phyloP scores from a whole-genome alignment of 2,888 invertebrate genomes.

The Himalopsyche japonica region DNA sequence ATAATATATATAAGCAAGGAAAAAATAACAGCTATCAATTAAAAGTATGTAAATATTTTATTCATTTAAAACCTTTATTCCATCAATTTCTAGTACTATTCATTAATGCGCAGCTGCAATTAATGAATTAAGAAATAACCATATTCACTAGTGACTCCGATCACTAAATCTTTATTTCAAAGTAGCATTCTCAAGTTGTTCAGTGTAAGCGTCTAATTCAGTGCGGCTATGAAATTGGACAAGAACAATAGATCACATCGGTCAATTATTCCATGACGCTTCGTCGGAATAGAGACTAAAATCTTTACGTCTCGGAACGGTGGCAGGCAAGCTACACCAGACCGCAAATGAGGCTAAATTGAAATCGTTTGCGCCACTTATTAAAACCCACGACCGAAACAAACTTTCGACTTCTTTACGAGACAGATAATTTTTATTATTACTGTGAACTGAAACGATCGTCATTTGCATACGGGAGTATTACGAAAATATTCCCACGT shows the following conservation, averaged over 20 bases:
- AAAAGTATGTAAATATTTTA: no score
- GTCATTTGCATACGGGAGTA: background rate
- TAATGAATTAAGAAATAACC: no score
- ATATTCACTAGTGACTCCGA: no score
- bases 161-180: no score
- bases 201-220: background rate
- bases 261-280: background rate
- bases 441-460: background rate
- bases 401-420: background rate
- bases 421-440: background rate
- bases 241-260: background rate
- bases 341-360: background rate
- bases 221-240: background rate
- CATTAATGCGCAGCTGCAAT: no score
- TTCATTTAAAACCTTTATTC: no score
- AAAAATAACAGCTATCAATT: no score
- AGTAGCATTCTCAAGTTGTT: no score
- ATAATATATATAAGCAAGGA: no score
- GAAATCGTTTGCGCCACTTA: constrained; percentile 1
- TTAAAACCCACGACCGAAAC: background rate
- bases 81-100: no score
- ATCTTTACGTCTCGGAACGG: background rate
- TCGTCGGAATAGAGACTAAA: background rate
- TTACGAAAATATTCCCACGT: background rate
- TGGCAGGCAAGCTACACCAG: background rate